Conservation (phyloP, 2,113 vertebrate genomes). For the Zosterops lateralis region DNA sequence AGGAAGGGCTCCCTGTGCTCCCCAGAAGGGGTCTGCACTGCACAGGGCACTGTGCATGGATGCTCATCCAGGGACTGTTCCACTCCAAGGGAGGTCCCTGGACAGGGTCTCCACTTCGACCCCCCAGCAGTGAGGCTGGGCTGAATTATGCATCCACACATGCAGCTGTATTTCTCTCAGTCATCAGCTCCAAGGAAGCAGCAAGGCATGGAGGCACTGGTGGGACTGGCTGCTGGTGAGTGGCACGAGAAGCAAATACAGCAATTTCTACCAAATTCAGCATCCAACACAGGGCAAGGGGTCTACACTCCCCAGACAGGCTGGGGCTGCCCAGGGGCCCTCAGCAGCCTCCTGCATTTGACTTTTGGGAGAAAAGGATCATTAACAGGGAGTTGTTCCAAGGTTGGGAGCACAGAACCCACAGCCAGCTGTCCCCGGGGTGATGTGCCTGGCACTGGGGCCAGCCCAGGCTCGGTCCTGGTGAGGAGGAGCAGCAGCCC, state of each 20-base stretch:
- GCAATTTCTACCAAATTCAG: not conserved
- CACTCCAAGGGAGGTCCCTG: not conserved
- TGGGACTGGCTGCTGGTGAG: not conserved
- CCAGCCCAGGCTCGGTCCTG: fast-evolving
- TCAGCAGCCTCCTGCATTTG: not conserved
- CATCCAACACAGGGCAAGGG: fast-evolving
- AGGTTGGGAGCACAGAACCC: not conserved
- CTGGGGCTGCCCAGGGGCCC: not conserved
- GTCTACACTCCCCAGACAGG: fast-evolving
- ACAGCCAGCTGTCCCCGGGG: not conserved
- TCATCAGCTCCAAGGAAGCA: not conserved
- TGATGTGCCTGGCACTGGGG: fast-evolving
- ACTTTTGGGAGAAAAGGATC: fast-evolving
- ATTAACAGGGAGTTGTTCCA: fast-evolving
- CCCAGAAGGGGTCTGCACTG: fast-evolving
- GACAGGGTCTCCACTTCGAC: fast-evolving
- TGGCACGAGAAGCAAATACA: fast-evolving
- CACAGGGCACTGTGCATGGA: fast-evolving
- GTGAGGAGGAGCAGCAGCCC: not conserved
- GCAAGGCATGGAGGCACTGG: fast-evolving
- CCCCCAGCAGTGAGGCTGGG: not conserved
- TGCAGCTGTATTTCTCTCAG: not conserved
- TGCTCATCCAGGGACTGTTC: not conserved
- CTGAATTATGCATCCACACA: not conserved
- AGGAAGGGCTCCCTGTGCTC: not conserved